Percentiles rank a stretch among this genome's conserved stretches.
Conservation (phyloP, 1,140 invertebrate species). For the Cyrtorhinus lividipennis region DNA sequence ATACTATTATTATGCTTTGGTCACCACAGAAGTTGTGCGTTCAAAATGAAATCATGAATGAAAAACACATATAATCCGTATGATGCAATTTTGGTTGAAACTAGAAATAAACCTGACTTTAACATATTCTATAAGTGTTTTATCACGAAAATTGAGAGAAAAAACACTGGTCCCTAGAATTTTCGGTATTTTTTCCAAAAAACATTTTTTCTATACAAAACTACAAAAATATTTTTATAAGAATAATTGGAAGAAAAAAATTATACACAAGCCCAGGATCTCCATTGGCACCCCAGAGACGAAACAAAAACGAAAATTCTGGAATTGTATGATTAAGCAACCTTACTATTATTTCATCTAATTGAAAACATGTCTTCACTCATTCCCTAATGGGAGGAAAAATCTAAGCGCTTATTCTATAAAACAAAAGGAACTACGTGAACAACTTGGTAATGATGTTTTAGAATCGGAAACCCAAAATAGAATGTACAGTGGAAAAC, state of each 20-base stretch:
- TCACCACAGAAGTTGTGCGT: not conserved
- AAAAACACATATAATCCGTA: too few relatives aligned
- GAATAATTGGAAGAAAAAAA: not conserved
- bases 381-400: not conserved
- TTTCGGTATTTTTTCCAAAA: not conserved
- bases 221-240: not conserved
- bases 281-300: too few relatives aligned
- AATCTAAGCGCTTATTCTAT: too few relatives aligned
- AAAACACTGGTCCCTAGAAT: not conserved
- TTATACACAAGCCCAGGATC: too few relatives aligned
- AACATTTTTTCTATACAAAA: not conserved
- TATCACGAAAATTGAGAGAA: not conserved
- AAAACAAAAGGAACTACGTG: too few relatives aligned
- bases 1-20: not conserved
- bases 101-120: not conserved
- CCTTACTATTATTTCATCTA: not conserved
- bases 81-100: not conserved
- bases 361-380: not conserved
- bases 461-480: too few relatives aligned
- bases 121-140: not conserved
- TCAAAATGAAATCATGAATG: too few relatives aligned
- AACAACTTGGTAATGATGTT: too few relatives aligned
- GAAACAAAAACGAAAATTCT: too few relatives aligned
- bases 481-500: too few relatives aligned
- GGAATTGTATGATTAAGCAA: not conserved